Evolutionary conservation across 2,797 vertebrate genomes (phyloP).

Genomic region (Schizothorax lantsangensis): DNA sequence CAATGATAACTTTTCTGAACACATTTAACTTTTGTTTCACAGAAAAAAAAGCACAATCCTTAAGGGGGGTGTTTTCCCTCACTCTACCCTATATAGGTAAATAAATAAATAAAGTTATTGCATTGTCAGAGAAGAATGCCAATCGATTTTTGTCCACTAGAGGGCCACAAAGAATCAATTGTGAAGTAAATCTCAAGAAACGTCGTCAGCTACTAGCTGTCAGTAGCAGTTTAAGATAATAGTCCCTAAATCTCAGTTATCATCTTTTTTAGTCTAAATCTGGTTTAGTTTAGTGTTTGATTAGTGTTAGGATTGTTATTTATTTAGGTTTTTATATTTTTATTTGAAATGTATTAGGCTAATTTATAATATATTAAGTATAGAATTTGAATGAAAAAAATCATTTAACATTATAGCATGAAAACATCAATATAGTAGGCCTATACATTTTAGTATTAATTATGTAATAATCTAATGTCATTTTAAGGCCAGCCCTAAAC

Average conservation of each 20-base stretch:
- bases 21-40: too few relatives aligned
- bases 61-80: too few relatives aligned
- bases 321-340: neutral
- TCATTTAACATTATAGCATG: neutral
- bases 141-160: neutral
- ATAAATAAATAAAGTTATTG: neutral
- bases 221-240: neutral
- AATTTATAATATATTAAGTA: neutral
- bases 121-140: too few relatives aligned
- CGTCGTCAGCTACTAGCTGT: neutral
- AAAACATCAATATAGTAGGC: neutral
- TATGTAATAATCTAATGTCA: neutral
- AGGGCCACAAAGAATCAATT: conserved; percentile 2
- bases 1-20: too few relatives aligned
- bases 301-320: neutral
- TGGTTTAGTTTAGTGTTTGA: neutral
- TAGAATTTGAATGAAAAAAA: neutral
- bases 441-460: neutral
- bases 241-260: neutral
- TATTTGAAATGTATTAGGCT: neutral
- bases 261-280: neutral
- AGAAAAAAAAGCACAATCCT: too few relatives aligned
- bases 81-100: neutral
- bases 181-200: neutral
- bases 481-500: neutral